Percentiles rank a stretch among this genome's conserved stretches.
Evolutionary conservation across 2,797 vertebrate species (phyloP).

Genomic region (Halcyon badia): DNA sequence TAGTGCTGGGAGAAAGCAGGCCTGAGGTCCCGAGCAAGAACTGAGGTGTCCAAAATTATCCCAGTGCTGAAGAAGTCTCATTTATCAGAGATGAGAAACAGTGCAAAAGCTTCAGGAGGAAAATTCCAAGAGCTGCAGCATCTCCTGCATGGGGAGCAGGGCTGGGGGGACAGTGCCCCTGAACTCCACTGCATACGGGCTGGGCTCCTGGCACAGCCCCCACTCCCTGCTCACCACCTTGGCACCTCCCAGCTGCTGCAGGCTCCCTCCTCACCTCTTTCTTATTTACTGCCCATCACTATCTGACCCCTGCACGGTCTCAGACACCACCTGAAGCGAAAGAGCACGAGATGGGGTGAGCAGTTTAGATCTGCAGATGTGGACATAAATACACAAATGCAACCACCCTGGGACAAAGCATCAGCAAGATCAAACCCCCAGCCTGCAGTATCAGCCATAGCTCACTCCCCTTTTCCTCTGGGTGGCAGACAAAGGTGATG

Average conservation of each 20-base stretch:
- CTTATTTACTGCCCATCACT: neutral
- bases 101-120: neutral
- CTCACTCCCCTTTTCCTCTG: neutral
- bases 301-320: neutral
- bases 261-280: neutral
- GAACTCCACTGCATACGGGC: accelerated
- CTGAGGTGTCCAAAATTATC: neutral
- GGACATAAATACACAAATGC: neutral
- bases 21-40: neutral
- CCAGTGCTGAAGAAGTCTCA: neutral
- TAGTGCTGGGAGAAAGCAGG: neutral
- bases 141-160: neutral
- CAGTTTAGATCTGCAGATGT: neutral
- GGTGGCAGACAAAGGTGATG: neutral
- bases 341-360: neutral
- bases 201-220: neutral
- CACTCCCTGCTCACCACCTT: neutral
- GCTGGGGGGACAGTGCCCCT: accelerated
- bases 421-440: neutral
- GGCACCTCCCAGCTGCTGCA: neutral
- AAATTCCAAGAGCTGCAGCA: neutral
- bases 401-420: neutral
- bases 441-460: neutral
- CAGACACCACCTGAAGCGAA: neutral
- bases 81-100: neutral